Evolutionary conservation across 2,113 vertebrate genomes (phyloP).

Genomic region (Callipepla californica): DNA sequence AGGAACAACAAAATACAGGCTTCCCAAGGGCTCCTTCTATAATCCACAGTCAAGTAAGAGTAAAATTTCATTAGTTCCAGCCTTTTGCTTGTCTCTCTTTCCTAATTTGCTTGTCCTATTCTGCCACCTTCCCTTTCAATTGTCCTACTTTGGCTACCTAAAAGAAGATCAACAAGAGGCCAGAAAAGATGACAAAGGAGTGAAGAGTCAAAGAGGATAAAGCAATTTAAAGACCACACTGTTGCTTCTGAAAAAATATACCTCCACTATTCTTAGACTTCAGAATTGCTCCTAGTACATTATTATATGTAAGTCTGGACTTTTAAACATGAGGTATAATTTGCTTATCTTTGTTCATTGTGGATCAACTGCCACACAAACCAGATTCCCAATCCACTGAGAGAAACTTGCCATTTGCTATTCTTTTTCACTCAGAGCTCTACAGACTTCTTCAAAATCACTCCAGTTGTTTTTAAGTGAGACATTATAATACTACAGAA

Average conservation of each 20-base stretch:
- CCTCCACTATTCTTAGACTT: neutral
- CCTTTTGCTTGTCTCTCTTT: neutral
- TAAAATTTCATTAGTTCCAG: neutral
- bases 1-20: neutral
- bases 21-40: neutral
- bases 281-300: neutral
- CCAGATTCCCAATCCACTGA: neutral
- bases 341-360: neutral
- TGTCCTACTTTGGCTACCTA: neutral
- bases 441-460: rapidly evolving
- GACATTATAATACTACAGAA: neutral
- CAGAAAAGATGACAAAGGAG: neutral
- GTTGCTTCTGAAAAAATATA: neutral
- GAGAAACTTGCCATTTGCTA: rapidly evolving
- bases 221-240: neutral
- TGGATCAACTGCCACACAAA: rapidly evolving
- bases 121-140: neutral
- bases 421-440: rapidly evolving
- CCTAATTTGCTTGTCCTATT: neutral
- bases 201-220: neutral
- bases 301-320: neutral
- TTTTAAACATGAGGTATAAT: neutral
- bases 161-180: neutral
- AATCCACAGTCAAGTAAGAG: neutral
- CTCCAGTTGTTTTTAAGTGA: neutral